Percentiles rank a stretch among this genome's conserved stretches.
Evolutionary conservation across 1,140 invertebrate genomes (phyloP).

Genomic region (Macrobrachium nipponense): DNA sequence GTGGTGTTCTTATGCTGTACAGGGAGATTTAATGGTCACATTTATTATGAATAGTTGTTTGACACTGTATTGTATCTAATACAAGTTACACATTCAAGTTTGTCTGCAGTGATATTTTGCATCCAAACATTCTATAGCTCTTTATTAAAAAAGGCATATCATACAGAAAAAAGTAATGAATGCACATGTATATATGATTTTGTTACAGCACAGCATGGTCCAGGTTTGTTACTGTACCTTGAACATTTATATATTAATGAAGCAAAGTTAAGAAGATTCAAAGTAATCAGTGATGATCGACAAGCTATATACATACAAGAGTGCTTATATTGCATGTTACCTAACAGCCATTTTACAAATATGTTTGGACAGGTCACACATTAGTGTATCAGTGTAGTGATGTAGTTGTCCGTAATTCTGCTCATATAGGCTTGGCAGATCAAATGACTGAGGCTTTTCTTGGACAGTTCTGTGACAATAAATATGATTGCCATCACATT

Average conservation of each 20-base stretch:
- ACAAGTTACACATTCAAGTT: conserved; percentile 2
- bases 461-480: conserved; percentile 18
- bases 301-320: conserved; percentile 2
- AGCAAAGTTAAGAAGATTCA: not conserved
- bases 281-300: not conserved
- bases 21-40: conserved; percentile 6
- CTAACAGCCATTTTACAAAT: conserved; percentile 15
- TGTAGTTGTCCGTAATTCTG: conserved; percentile 41
- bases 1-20: no score
- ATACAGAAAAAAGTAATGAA: conserved; percentile 19
- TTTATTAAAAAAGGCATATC: conserved; percentile 6
- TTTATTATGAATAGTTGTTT: conserved; percentile 9
- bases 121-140: conserved; percentile 16
- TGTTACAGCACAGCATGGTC: conserved; percentile 31
- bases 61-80: not conserved
- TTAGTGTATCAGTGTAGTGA: conserved; percentile 37
- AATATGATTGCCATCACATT: conserved; percentile 10
- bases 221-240: conserved; percentile 16
- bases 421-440: conserved; percentile 43
- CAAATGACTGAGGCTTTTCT: conserved; percentile 26
- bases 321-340: conserved; percentile 30
- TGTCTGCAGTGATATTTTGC: conserved; percentile 10
- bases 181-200: conserved; percentile 45
- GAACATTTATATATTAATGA: conserved; percentile 1
- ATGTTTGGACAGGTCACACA: conserved; percentile 39